Base-by-base conservation (phyloP, 2,113 vertebrate genomes). In the Amblyopsis rosae region DNA sequence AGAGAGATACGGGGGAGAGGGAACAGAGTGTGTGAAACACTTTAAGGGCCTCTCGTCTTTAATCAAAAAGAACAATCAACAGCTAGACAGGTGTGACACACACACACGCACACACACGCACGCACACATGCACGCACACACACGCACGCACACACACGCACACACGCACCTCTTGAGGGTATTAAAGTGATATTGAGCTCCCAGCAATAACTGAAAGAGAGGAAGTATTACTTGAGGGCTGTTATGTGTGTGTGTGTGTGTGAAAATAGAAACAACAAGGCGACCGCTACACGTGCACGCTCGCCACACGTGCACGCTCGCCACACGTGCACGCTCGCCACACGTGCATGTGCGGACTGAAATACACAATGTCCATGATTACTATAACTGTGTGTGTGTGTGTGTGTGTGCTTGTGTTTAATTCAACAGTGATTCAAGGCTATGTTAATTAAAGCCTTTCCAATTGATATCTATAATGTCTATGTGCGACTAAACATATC, bases 31-130 rank as follows among this genome's bases (percentile, higher is more conserved):
- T 33, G 58, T 32, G 65, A 59, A 19, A 57, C 15, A 57, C 67
- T 70, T 67, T 80, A 53, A 11, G 60, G 4, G 49, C 64, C 61
- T 4, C 73, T 72, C 13, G 56, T 69, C 75, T 85, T 82, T 77
- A 82, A 82, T 82, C 76, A 82, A 75, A 82, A 75, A 74, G 61
- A 75, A 80, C 83, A 80, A 75, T 68, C 48, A 56, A 72, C 56
- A 60, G 59, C 69, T 80, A 6, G 53, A 80, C 73, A 77, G 74
- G 77, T 77, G 77, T 80, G 65, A 8, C 17, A 59, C 32, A 59
- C 33, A 66, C 11, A 56, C 0, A 53, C 64, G 66, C 19, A 19
- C 19, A 19, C 19, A 19, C 1, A 2, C 19, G 2, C 67, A 60
- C 61, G 41, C 70, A 67, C 56, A 61, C 67, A 68, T 68, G 65